Evolutionary conservation across 1,140 invertebrate species (phyloP), one percentile per base, ranked within the genome.

Genomic region (Chymomyza costata): DNA sequence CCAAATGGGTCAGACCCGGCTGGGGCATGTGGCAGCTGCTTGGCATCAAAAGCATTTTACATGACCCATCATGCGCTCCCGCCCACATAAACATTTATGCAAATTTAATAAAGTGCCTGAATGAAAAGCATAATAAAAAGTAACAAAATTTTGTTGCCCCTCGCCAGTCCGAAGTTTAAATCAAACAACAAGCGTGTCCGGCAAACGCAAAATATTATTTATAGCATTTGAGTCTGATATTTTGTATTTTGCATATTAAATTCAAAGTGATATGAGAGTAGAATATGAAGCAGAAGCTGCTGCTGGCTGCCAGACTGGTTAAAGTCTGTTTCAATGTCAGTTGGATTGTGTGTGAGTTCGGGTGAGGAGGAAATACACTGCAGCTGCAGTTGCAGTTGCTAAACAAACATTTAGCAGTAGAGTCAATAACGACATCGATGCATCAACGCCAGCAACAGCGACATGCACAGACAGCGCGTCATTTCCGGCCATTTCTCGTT

Each of bases 391-490:
- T 78, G 73, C 63, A 80, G 67, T 78, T 78, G 59, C 73, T 80
- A 78, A 78, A 80, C 73, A 78, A 80, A 78, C 73, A 78, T 80
- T 76, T 67, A 78, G 66, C 58, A 61, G 63, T 28, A 44, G 58
- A 78, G 73, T 80, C 73, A 78, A 78, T 73, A 78, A n/a, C n/a
- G n/a, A 73, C 63, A 71, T 78, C 71, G 67, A 80, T 78, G 67
- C 67, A 80, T 67, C 71, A 78, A 64, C 66, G 58, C 61, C 61
- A 78, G 55, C 38, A 40, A 47, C 31, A 47, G 61, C 37, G 57
- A 38, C 44, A 37, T 45, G 30, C 54, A 60, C 64, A 64, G 69
- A 65, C 60, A 69, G 69, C 58, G 61, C 56, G 62, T 78, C 67
- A 78, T 80, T 78, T 80, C 73, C 67, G 67, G 57, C 56, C 40